phyloP scores from a whole-genome alignment of 2,797 vertebrate genomes.

The Notolabrus celidotus region DNA sequence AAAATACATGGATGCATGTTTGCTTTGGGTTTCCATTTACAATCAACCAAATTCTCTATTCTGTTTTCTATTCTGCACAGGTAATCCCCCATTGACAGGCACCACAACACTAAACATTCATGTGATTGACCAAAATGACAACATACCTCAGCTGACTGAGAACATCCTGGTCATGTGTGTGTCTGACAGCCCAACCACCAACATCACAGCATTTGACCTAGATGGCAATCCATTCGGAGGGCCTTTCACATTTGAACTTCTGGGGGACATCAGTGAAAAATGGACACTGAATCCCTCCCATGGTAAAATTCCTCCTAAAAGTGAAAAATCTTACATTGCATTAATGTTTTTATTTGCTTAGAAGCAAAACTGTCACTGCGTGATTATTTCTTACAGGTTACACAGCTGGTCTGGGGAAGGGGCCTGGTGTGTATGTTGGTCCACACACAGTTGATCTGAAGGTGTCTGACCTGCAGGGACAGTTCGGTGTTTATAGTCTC shows the following conservation, averaged over 20 bases:
- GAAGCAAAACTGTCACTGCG: neutral
- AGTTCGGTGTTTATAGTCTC: constrained; percentile 62
- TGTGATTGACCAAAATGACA: constrained; percentile 79
- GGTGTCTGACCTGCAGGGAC: constrained; percentile 75
- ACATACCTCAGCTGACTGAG: constrained; percentile 54
- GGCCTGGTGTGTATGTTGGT: constrained; percentile 46
- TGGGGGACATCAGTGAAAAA: constrained; percentile 63
- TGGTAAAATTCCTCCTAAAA: constrained; percentile 55
- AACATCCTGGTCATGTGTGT: constrained; percentile 62
- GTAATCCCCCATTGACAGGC: constrained; percentile 72
- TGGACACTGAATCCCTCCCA: constrained; percentile 70
- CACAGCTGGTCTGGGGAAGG: constrained; percentile 71
- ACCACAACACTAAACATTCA: constrained; percentile 74
- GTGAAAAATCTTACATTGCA: neutral
- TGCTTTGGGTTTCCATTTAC: too few relatives aligned
- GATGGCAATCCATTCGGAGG: constrained; percentile 73
- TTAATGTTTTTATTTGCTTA: neutral
- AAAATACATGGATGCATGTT: too few relatives aligned
- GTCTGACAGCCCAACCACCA: constrained; percentile 50
- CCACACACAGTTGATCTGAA: constrained; percentile 66
- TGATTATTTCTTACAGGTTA: constrained; percentile 49
- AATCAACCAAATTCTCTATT: neutral
- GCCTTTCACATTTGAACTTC: constrained; percentile 76
- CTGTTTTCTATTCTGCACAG: constrained; percentile 45
- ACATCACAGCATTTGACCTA: constrained; percentile 73